Conservation (phyloP, 1,140 invertebrate genomes). For the Cecropterus lyciades region DNA sequence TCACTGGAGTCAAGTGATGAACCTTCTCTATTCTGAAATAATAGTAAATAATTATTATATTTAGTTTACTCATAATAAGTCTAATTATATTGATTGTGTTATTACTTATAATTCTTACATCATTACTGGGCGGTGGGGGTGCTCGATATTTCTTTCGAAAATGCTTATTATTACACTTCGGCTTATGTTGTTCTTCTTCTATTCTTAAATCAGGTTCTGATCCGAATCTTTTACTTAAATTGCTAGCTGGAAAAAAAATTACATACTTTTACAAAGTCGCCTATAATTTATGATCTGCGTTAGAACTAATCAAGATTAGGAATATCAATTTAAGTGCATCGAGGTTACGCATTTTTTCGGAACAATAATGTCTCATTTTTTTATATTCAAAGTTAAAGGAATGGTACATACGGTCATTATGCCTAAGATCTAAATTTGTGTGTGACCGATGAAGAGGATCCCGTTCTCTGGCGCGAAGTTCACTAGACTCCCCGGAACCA, state of each 20-base stretch:
- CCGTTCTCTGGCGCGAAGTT: slow-evolving; percentile 61
- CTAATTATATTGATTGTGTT: too few species aligned
- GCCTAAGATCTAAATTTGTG: slow-evolving; percentile 75
- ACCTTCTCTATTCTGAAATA: slow-evolving; percentile 69
- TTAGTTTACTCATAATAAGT: too few species aligned
- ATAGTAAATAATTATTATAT: slow-evolving; percentile 7
- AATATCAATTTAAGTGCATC: slow-evolving; percentile 9
- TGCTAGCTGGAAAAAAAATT: slow-evolving; percentile 52
- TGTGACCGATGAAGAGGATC: slow-evolving; percentile 80
- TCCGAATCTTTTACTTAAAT: slow-evolving; percentile 85
- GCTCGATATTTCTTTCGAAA: slow-evolving; percentile 88
- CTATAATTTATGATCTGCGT: too few species aligned
- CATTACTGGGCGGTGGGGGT: slow-evolving; percentile 81
- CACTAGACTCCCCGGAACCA: slow-evolving; percentile 61
- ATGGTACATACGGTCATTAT: slow-evolving; percentile 56
- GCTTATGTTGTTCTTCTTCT: slow-evolving; percentile 72
- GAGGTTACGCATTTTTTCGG: too few species aligned
- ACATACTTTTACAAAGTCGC: slow-evolving; percentile 10
- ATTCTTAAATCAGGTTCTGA: slow-evolving; percentile 89
- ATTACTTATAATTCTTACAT: slow-evolving; percentile 50
- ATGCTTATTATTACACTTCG: slow-evolving; percentile 76
- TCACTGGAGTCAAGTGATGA: slow-evolving; percentile 85
- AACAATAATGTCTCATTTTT: too few species aligned
- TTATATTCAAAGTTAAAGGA: too few species aligned
- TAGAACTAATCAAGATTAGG: slow-evolving; percentile 2